Percentiles rank a stretch among this genome's conserved stretches.
These are phyloP conservation scores for Pluvianellus socialis DNA, from an alignment of 2,113 vertebrate genomes.

Conservation along the genomic window DNA sequence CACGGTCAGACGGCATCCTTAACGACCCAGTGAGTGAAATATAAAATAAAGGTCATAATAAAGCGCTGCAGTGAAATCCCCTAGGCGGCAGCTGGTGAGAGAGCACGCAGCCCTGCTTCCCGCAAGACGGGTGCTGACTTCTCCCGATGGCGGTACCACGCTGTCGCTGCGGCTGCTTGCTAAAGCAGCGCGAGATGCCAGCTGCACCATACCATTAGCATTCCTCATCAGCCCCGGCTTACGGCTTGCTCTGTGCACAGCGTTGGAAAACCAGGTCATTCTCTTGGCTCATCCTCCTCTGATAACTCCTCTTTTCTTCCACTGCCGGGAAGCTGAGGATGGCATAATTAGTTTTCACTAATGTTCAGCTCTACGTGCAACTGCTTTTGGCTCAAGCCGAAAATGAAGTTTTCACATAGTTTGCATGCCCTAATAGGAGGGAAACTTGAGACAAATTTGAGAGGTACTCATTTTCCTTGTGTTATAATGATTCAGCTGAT, in stretches of 20 bases:
- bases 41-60: not conserved
- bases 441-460: not conserved
- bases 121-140: not conserved
- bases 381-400: not conserved
- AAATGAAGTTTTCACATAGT: constrained; percentile 27
- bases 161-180: not conserved
- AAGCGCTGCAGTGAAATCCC: not conserved
- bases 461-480: not conserved
- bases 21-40: not conserved
- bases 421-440: constrained; percentile 2
- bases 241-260: not conserved
- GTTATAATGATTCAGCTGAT: not conserved
- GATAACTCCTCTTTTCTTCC: constrained; percentile 48
- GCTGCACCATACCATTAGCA: constrained; percentile 45
- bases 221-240: constrained; percentile 15
- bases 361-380: not conserved
- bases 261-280: constrained; percentile 54
- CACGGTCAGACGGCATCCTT: rapidly evolving
- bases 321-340: not conserved
- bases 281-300: constrained; percentile 47
- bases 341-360: constrained; percentile 23
- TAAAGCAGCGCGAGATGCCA: not conserved
- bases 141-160: not conserved
- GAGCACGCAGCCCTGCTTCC: not conserved
- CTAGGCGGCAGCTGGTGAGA: not conserved